A percentile compares a stretch with the other conserved stretches of the same genome.
phyloP scores from a whole-genome alignment of 2,113 vertebrate genomes.

The Accipiter virgatus region DNA sequence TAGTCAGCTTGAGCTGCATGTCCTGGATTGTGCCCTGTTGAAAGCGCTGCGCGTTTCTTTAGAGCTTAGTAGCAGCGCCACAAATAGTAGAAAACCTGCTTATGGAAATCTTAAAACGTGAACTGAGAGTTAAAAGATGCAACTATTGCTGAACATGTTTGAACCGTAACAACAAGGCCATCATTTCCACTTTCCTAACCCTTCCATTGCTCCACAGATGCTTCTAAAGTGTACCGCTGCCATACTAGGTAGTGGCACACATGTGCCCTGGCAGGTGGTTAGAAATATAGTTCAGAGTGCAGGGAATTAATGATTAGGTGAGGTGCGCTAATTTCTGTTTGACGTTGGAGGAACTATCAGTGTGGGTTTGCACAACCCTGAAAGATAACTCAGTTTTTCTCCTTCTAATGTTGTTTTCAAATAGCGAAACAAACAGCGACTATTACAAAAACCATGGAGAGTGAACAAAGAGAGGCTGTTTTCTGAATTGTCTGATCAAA shows the following conservation, averaged over 20 bases:
- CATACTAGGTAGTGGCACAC: neutral
- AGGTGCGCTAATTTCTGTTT: neutral
- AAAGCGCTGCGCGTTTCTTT: neutral
- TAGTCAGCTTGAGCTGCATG: neutral
- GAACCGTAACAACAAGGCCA: rapidly evolving
- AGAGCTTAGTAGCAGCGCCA: neutral
- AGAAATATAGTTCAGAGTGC: neutral
- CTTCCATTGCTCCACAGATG: neutral
- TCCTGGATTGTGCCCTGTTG: neutral
- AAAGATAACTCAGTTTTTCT: neutral
- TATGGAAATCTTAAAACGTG: neutral
- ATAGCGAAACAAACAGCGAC: neutral
- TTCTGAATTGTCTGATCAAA: neutral
- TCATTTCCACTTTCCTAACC: neutral
- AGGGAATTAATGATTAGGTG: neutral
- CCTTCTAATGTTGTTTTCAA: neutral
- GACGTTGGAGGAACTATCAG: neutral
- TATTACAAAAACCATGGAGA: neutral
- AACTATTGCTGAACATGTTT: neutral
- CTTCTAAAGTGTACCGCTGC: neutral
- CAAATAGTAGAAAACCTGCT: neutral
- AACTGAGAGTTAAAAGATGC: neutral
- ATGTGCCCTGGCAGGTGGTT: neutral
- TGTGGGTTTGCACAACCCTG: neutral
- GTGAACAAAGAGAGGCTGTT: neutral